Conservation (phyloP, 2,113 vertebrate genomes). For the Ophthalmolycus amberensis region DNA sequence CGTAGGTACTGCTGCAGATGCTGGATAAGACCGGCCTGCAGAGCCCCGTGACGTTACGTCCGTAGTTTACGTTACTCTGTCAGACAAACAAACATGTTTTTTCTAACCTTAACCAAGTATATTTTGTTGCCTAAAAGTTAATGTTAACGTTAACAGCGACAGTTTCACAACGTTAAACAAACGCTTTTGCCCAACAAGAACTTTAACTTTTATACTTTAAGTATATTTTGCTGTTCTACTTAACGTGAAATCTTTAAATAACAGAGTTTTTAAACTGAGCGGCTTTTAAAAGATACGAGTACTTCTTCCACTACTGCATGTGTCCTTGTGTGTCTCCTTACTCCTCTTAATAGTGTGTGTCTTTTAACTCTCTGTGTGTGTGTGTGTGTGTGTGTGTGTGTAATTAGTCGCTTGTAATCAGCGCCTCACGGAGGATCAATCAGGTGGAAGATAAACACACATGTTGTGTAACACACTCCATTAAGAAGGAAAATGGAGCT, state of each 20-base stretch:
- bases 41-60: too few relatives aligned
- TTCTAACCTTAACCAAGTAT: not conserved
- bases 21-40: too few relatives aligned
- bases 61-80: too few relatives aligned
- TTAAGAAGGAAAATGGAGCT: conserved; percentile 75
- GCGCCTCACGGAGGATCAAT: conserved; percentile 74
- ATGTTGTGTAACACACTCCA: conserved; percentile 76
- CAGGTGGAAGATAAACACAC: conserved; percentile 79
- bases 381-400: conserved; percentile 31
- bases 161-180: not conserved
- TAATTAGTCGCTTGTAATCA: conserved; percentile 79
- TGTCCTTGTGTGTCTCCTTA: conserved; percentile 16
- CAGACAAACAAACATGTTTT: not conserved
- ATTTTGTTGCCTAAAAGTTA: not conserved
- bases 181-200: not conserved
- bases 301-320: not conserved
- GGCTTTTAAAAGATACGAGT: not conserved
- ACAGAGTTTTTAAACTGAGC: not conserved
- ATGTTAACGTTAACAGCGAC: not conserved
- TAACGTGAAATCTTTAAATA: not conserved
- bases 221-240: not conserved
- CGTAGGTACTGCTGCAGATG: too few relatives aligned
- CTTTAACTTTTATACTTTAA: not conserved
- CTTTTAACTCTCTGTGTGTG: conserved; percentile 18
- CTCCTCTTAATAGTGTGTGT: not conserved